Evolutionary conservation across 1,140 invertebrate genomes (phyloP).

Genomic region (Lamellibrachia luymesi): DNA sequence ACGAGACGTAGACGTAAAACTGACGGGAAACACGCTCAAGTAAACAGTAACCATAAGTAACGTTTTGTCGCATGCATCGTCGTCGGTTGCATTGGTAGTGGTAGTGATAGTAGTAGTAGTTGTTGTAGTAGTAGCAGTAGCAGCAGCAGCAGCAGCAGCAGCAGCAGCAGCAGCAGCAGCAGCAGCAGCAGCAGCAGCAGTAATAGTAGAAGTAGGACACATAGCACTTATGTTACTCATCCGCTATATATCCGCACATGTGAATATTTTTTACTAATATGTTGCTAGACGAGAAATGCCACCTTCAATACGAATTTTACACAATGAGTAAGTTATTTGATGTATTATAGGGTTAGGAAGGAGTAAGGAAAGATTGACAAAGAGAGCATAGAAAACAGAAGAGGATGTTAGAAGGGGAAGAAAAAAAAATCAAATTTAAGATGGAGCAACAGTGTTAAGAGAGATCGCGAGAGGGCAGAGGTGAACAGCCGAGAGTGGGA

Average conservation of each 20-base stretch:
- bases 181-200: not conserved
- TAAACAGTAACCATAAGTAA: not conserved
- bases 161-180: not conserved
- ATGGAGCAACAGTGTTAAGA: no score
- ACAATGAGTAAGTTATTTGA: no score
- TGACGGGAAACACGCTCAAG: not conserved
- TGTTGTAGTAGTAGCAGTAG: not conserved
- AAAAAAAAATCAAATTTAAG: not conserved
- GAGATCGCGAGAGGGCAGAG: no score
- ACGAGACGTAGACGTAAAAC: slow-evolving; percentile 9
- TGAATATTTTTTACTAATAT: no score
- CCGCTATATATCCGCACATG: no score
- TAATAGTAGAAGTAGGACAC: not conserved
- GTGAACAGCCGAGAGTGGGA: no score
- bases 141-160: not conserved
- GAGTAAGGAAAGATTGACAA: no score
- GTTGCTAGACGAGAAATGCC: no score
- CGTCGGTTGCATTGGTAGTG: not conserved
- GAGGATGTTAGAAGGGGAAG: not conserved
- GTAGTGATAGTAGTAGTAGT: not conserved
- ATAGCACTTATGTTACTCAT: no score
- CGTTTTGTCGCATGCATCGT: not conserved
- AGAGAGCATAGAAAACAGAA: no score
- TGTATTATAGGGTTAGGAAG: no score
- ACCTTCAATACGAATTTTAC: no score